These are phyloP conservation scores for Delia radicum DNA, from an alignment of 1,140 invertebrate species.

Conservation along the genomic window DNA sequence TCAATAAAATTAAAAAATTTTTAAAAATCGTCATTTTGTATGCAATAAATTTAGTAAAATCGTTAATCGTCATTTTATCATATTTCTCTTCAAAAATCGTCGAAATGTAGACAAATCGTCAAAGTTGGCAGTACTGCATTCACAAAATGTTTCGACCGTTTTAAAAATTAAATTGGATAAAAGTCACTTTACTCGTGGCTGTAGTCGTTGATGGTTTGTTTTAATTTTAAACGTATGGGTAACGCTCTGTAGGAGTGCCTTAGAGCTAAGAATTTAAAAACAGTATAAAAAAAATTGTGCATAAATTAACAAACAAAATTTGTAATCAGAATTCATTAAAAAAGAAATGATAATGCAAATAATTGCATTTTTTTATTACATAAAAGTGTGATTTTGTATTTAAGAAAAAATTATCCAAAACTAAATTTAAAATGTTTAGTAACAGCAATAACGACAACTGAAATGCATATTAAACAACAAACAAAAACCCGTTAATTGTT, in stretches of 20 bases:
- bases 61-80: no score
- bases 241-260: constrained; percentile 16
- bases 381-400: neutral
- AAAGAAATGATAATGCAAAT: neutral
- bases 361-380: neutral
- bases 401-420: constrained; percentile 24
- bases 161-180: constrained; percentile 15
- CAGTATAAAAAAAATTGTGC: neutral
- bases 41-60: no score
- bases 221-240: constrained; percentile 8
- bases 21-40: no score
- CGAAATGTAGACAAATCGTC: no score
- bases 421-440: constrained; percentile 12
- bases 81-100: no score
- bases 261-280: constrained; percentile 14
- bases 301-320: constrained; percentile 8
- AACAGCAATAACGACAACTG: neutral
- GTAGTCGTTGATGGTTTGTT: constrained; percentile 26
- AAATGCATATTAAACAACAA: neutral
- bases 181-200: constrained; percentile 27
- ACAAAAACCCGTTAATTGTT: no score
- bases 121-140: no score
- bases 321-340: neutral
- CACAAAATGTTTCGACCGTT: constrained; percentile 14
- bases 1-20: no score